These are phyloP conservation scores for Stegana nigrithorax DNA, from an alignment of 2,888 invertebrate genomes.

Conservation along the genomic window DNA sequence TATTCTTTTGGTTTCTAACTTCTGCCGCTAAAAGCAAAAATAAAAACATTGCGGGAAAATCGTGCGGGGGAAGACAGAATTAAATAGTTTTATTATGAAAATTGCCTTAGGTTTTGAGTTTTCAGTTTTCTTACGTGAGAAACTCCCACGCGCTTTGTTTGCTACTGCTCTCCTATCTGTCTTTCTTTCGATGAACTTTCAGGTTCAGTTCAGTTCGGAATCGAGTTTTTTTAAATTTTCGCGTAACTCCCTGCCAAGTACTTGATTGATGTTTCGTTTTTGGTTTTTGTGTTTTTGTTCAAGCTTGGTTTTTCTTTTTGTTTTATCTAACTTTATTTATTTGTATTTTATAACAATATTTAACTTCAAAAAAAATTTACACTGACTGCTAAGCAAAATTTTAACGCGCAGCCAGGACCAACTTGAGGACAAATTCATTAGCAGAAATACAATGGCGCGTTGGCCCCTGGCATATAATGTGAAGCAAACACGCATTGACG, in stretches of 20 bases:
- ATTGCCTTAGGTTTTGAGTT: slow-evolving; percentile 34
- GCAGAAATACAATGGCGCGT: too few species aligned
- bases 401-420: too few species aligned
- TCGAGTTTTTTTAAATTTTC: slow-evolving; percentile 27
- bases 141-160: slow-evolving; percentile 46
- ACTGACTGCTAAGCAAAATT: too few species aligned
- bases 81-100: slow-evolving; percentile 48
- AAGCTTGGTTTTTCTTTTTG: neutral
- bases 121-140: slow-evolving; percentile 40
- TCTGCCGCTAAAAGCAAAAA: too few species aligned
- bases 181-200: slow-evolving; percentile 6
- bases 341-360: too few species aligned
- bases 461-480: too few species aligned
- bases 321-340: neutral
- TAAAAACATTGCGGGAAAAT: too few species aligned
- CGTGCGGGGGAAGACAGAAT: neutral
- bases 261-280: slow-evolving; percentile 3
- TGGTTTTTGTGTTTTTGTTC: slow-evolving; percentile 7
- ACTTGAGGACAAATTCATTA: too few species aligned
- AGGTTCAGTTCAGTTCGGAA: slow-evolving; percentile 24
- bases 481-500: too few species aligned
- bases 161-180: neutral
- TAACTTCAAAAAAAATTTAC: too few species aligned
- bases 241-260: slow-evolving; percentile 27
- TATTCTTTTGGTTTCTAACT: too few species aligned